Conservation (phyloP, 2,888 invertebrate species). For the Drosophila sordidula region DNA sequence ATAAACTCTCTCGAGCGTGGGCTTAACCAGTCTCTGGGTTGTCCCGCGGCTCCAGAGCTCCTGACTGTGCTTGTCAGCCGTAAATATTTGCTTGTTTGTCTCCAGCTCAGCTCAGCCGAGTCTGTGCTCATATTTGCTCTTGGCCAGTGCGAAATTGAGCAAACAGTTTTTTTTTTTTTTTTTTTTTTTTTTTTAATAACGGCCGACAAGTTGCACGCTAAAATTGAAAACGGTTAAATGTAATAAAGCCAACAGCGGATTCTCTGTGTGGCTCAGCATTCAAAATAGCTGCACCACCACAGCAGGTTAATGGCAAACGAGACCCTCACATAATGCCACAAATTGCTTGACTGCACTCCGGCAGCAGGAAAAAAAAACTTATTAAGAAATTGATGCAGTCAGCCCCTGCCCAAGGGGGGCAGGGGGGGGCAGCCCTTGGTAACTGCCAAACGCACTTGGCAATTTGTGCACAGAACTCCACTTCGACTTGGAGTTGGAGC, state of each 20-base stretch:
- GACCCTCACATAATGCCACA: conserved; percentile 81
- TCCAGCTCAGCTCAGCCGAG: conserved; percentile 29
- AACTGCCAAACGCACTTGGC: conserved; percentile 68
- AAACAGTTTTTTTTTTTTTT: too few species aligned
- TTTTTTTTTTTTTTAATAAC: too few species aligned
- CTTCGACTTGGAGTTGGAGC: conserved; percentile 8
- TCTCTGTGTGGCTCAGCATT: conserved; percentile 38
- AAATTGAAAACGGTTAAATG: conserved; percentile 61
- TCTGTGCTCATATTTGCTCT: conserved; percentile 35
- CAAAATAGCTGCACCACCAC: conserved; percentile 42
- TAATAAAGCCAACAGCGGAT: conserved; percentile 44
- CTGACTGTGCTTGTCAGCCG: conserved; percentile 48
- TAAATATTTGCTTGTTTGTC: conserved; percentile 62
- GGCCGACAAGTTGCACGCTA: conserved; percentile 23
- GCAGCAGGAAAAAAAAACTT: conserved; percentile 45
- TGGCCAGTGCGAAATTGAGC: conserved; percentile 64
- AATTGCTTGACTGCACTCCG: conserved; percentile 63
- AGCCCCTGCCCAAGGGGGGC: conserved; percentile 5
- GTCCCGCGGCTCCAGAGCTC: not conserved
- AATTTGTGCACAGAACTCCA: conserved; percentile 48
- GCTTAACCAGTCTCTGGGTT: not conserved
- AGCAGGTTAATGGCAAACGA: conserved; percentile 82
- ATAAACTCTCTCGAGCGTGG: conserved; percentile 10
- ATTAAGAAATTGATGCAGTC: conserved; percentile 74
- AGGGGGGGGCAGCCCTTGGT: conserved; percentile 36